These are phyloP conservation scores for Hippotragus niger DNA, from an alignment of 2,113 vertebrate species.

Conservation along the genomic window DNA sequence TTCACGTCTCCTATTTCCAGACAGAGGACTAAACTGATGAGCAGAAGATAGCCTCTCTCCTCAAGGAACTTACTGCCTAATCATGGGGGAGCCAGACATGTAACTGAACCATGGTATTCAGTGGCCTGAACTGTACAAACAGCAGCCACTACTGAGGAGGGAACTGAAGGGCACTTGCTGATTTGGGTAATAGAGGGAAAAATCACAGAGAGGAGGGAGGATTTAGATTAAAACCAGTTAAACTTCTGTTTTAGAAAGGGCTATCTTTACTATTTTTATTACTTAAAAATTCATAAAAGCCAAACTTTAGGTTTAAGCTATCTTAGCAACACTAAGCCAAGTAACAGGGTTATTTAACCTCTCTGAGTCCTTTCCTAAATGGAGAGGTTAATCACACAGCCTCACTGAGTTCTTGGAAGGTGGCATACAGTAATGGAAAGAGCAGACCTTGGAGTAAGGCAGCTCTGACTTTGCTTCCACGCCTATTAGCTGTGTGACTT, in stretches of 20 bases:
- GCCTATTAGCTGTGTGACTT: background rate
- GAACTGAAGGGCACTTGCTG: background rate
- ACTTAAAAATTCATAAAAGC: slow-evolving; percentile 4
- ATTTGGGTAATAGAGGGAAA: background rate
- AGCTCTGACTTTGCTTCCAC: background rate
- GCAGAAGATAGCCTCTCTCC: background rate
- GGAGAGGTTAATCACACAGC: background rate
- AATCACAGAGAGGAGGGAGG: background rate
- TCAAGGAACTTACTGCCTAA: background rate
- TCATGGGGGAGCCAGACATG: background rate
- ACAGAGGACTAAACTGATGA: background rate
- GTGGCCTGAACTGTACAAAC: background rate
- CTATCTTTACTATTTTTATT: background rate
- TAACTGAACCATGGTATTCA: background rate
- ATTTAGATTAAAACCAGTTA: background rate
- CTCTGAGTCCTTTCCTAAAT: background rate
- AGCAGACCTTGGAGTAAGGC: background rate
- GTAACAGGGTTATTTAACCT: background rate
- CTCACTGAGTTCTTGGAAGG: background rate
- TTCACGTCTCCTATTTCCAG: background rate
- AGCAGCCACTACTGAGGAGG: background rate
- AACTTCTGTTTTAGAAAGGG: background rate
- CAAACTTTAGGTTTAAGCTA: background rate
- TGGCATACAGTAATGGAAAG: background rate
- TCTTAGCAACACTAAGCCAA: background rate